A percentile compares a stretch with the other conserved stretches of the same genome.
phyloP scores from a whole-genome alignment of 2,797 vertebrate genomes.

The Botia almorhae region DNA sequence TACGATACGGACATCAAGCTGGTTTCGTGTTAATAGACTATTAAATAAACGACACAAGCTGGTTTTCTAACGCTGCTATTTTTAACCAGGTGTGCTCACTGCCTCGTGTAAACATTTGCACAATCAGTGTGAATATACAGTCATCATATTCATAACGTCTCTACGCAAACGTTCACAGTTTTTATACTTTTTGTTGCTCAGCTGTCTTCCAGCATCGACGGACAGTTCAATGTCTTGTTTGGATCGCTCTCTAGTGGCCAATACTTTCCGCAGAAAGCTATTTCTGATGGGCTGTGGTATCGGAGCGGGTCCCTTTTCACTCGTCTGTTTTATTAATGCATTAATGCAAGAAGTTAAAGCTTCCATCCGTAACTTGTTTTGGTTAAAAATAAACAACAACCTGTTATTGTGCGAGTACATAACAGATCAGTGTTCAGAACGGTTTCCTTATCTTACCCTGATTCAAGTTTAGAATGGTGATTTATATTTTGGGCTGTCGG shows the following conservation, averaged over 20 bases:
- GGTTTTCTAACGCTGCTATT: neutral
- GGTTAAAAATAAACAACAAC: too few species aligned
- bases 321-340: neutral
- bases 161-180: neutral
- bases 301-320: neutral
- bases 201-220: neutral
- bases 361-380: too few species aligned
- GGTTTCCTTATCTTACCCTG: too few species aligned
- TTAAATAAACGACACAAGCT: neutral
- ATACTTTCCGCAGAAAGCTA: neutral
- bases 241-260: constrained; percentile 78
- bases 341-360: too few species aligned
- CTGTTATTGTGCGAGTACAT: too few species aligned
- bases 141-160: neutral
- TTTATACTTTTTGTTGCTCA: neutral
- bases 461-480: too few species aligned
- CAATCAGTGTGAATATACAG: neutral
- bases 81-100: neutral
- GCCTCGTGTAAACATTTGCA: neutral
- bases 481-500: too few species aligned
- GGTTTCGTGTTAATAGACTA: neutral
- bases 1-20: too few species aligned
- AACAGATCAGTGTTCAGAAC: too few species aligned
- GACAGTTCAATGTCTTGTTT: constrained; percentile 51
- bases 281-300: neutral